Percentiles rank a stretch among this genome's conserved stretches.
Conservation (phyloP, 2,888 invertebrate species). For the Achlya flavicornis region DNA sequence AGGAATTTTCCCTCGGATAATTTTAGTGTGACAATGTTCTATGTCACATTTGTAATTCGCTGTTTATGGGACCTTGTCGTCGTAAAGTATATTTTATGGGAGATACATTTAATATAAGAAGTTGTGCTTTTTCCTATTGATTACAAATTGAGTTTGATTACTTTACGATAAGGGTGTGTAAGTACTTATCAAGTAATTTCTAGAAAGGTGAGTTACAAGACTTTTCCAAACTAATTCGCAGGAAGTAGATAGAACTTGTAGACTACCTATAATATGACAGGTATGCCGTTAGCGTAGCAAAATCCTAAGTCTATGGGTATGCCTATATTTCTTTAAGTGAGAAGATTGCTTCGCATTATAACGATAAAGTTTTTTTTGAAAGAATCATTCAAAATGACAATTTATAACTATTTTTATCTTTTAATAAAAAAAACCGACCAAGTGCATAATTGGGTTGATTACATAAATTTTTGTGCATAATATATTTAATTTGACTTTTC, state of each 20-base stretch:
- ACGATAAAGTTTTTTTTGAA: too few species aligned
- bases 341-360: too few species aligned
- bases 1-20: constrained; percentile 24
- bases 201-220: constrained; percentile 1
- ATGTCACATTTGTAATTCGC: constrained; percentile 6
- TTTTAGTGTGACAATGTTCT: constrained; percentile 30
- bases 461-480: too few species aligned
- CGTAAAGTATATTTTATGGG: constrained; percentile 2
- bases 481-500: too few species aligned
- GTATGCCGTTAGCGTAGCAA: too few species aligned
- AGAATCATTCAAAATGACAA: too few species aligned
- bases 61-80: constrained; percentile 22
- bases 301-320: too few species aligned
- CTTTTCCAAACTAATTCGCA: background rate
- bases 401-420: too few species aligned
- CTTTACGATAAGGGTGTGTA: background rate
- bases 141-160: constrained; percentile 1
- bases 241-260: background rate
- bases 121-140: background rate
- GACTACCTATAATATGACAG: background rate
- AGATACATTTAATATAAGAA: background rate
- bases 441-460: too few species aligned
- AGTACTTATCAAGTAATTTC: background rate
- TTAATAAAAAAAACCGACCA: too few species aligned
- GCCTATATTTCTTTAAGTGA: background rate